Conservation (phyloP, 1,140 invertebrate genomes). For the Zaprionus lachaisei region DNA sequence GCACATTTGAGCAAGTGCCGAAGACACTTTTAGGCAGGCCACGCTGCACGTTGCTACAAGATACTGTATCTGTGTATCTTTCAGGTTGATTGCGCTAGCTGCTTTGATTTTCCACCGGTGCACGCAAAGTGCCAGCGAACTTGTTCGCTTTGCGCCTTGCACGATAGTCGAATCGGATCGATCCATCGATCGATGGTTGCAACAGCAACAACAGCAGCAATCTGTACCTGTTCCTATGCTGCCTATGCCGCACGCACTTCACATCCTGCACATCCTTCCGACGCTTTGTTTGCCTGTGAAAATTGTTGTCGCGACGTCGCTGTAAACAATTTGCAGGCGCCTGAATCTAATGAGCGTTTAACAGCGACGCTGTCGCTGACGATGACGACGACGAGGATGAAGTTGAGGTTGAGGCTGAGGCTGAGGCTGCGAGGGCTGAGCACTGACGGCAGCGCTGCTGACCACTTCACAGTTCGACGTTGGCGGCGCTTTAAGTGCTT, state of each 20-base stretch:
- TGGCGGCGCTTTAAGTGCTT: conserved; percentile 66
- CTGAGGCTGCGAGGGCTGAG: conserved; percentile 22
- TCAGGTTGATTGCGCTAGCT: conserved; percentile 59
- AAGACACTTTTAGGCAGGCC: conserved; percentile 76
- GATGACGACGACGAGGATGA: background rate
- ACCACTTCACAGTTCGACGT: conserved; percentile 36
- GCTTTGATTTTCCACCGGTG: conserved; percentile 63
- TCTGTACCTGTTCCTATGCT: conserved; percentile 34
- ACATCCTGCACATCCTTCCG: conserved; percentile 79
- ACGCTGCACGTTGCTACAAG: conserved; percentile 41
- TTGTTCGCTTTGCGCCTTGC: conserved; percentile 75
- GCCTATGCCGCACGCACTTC: conserved; percentile 38
- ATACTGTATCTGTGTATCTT: conserved; percentile 53
- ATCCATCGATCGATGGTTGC: background rate
- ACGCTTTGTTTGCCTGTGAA: conserved; percentile 77
- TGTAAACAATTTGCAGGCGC: conserved; percentile 84
- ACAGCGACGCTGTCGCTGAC: conserved; percentile 50
- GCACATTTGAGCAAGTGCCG: conserved; percentile 81
- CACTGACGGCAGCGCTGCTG: conserved; percentile 2
- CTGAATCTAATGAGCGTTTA: conserved; percentile 81
- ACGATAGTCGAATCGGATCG: background rate
- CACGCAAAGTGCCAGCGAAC: conserved; percentile 77
- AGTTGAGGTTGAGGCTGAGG: background rate
- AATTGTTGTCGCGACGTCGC: conserved; percentile 79
- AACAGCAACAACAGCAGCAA: background rate